These are phyloP conservation scores for Frankliniella intonsa DNA, from an alignment of 2,888 invertebrate species.

Conservation along the genomic window DNA sequence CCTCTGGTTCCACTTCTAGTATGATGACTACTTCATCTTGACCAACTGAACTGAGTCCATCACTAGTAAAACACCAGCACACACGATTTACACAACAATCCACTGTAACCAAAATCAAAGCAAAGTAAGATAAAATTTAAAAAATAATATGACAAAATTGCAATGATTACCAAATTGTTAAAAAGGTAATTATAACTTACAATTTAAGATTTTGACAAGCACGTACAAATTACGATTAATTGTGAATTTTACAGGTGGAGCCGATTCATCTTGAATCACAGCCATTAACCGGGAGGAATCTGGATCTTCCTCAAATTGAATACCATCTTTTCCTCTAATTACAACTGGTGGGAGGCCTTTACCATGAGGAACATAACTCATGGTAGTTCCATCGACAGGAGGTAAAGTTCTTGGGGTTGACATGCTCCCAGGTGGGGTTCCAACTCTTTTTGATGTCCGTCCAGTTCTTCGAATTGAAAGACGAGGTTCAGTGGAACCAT, in stretches of 20 bases:
- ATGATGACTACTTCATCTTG: slow-evolving; percentile 77
- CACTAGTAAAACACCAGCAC: slow-evolving; percentile 72
- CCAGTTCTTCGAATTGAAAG: slow-evolving; percentile 44
- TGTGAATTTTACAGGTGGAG: slow-evolving; percentile 61
- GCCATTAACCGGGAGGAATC: slow-evolving; percentile 38
- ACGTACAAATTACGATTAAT: slow-evolving; percentile 70
- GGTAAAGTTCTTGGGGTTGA: slow-evolving; percentile 46
- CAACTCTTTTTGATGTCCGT: slow-evolving; percentile 43
- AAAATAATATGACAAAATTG: neutral
- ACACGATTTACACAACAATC: slow-evolving; percentile 68
- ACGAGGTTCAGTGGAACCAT: slow-evolving; percentile 57
- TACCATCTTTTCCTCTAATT: slow-evolving; percentile 44
- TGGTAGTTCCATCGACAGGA: slow-evolving; percentile 59
- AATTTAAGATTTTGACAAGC: slow-evolving; percentile 65
- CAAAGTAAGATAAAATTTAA: neutral
- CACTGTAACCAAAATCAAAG: slow-evolving; percentile 51
- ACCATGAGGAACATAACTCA: slow-evolving; percentile 52
- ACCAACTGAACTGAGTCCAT: slow-evolving; percentile 71
- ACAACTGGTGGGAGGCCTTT: slow-evolving; percentile 45
- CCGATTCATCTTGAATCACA: neutral
- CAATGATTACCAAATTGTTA: too few species aligned
- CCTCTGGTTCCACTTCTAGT: slow-evolving; percentile 59
- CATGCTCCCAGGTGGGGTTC: slow-evolving; percentile 42
- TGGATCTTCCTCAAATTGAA: slow-evolving; percentile 50
- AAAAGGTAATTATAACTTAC: slow-evolving; percentile 54